Base-by-base conservation (phyloP, 2,113 vertebrate species). In the Antigone vipio region DNA sequence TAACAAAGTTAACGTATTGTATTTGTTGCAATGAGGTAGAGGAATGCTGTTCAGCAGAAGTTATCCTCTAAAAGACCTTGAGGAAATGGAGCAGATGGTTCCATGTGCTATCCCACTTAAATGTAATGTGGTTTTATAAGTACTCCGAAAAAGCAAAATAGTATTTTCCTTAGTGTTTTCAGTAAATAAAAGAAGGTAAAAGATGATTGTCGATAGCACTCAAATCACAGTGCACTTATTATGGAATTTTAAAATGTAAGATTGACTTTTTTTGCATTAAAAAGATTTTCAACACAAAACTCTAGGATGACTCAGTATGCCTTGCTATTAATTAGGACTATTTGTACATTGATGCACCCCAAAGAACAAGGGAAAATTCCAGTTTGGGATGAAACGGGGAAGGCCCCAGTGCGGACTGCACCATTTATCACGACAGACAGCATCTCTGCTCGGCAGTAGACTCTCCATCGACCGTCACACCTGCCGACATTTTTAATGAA, bases 81-180 rank as follows among this genome's bases (percentile, higher is more conserved):
- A 96, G 92, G 76, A 95, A 96, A 88, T 38, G 56, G 79, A 96
- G 35, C 93, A 97, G 95, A 94, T 97, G 91, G 95, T 68, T 90
- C 83, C 40, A 81, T 75, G 82, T 86, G 27, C 71, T 76, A 90
- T 63, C 59, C 55, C 75, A 77, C 71, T 90, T 73, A 69, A 53
- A 88, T 73, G 84, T 79, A 75, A 55, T 80, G 32, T 42, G 24
- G 59, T 32, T 95, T 95, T 83, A 85, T 83, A 92, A 94, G 95
- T 66, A 79, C 27, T 11, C 11, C 47, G 49, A 67, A 85, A 82
- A 52, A 50, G 72, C 9, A 58, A 74, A 92, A 34, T 29, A 74
- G 44, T 59, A 15, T 77, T 95, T 85, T 76, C 50, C 18, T 20
- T 55, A 67, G 11, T 59, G 9, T 56, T 71, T 86, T 35, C 19